Conservation (phyloP, 2,113 vertebrate genomes). For the Potamarius usumacintae region DNA sequence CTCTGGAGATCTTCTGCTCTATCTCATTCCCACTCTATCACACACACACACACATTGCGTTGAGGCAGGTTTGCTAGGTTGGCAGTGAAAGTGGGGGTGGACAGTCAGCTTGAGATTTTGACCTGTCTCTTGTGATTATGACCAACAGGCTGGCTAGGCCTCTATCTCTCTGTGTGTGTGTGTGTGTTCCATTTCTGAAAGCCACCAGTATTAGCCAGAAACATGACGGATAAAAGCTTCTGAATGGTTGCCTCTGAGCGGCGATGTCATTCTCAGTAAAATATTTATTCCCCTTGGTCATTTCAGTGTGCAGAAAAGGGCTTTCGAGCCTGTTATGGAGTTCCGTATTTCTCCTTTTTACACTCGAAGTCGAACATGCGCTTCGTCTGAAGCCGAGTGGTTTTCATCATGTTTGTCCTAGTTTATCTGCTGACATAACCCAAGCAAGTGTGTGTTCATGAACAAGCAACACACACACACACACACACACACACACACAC, state of each 20-base stretch:
- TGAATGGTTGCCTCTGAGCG: slow-evolving; percentile 1
- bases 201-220: slow-evolving; percentile 23
- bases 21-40: slow-evolving; percentile 18
- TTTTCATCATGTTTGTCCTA: slow-evolving; percentile 22
- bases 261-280: slow-evolving; percentile 14
- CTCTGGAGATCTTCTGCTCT: slow-evolving; percentile 38
- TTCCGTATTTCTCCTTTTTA: background rate
- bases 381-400: background rate
- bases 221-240: slow-evolving; percentile 28
- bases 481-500: background rate
- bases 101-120: slow-evolving; percentile 20
- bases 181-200: slow-evolving; percentile 17
- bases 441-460: background rate
- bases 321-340: background rate
- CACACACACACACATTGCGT: slow-evolving; percentile 25
- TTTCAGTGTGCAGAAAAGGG: background rate
- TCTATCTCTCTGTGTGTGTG: background rate
- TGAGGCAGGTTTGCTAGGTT: background rate
- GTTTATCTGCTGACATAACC: slow-evolving; percentile 27
- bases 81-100: slow-evolving; percentile 18
- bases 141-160: slow-evolving; percentile 10
- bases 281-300: slow-evolving; percentile 24
- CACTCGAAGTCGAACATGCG: background rate
- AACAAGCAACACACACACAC: background rate
- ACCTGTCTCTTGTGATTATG: slow-evolving; percentile 25